Evolutionary conservation across 2,113 vertebrate species (phyloP).

Genomic region (Podarcis raffonei): DNA sequence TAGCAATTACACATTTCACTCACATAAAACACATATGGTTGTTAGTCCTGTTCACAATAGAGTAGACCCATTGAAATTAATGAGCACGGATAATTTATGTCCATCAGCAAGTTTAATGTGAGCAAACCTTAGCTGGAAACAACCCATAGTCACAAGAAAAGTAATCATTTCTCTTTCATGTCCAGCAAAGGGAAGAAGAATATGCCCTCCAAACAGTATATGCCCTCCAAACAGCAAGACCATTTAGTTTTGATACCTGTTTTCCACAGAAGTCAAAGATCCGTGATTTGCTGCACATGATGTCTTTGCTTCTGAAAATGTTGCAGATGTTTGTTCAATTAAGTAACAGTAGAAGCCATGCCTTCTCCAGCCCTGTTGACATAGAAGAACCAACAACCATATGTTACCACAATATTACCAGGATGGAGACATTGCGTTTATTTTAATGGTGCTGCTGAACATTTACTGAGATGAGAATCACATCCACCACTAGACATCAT

Average conservation of each 20-base stretch:
- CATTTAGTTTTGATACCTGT: conserved; percentile 79
- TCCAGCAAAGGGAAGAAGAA: too few relatives aligned
- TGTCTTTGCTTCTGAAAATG: conserved; percentile 83
- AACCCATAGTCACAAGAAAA: too few relatives aligned
- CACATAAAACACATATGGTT: too few relatives aligned
- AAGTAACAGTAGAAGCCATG: conserved; percentile 86
- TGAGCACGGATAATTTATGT: too few relatives aligned
- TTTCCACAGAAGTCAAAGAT: conserved; percentile 78
- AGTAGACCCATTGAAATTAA: too few relatives aligned
- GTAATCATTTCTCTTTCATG: too few relatives aligned
- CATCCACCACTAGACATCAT: background rate
- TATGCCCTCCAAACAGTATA: too few relatives aligned
- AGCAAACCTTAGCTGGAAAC: too few relatives aligned
- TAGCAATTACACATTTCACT: too few relatives aligned
- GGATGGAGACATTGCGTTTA: background rate
- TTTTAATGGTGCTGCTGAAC: background rate
- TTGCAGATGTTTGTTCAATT: conserved; percentile 76
- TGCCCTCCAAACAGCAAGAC: too few relatives aligned
- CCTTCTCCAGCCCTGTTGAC: conserved; percentile 84
- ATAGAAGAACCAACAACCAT: background rate
- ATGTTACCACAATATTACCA: conserved; percentile 5
- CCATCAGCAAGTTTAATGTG: too few relatives aligned
- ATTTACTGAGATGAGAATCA: background rate
- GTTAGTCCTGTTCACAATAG: too few relatives aligned
- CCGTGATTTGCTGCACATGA: conserved; percentile 76